Evolutionary conservation across 2,113 vertebrate genomes (phyloP).

Genomic region (Oryzias melastigma): DNA sequence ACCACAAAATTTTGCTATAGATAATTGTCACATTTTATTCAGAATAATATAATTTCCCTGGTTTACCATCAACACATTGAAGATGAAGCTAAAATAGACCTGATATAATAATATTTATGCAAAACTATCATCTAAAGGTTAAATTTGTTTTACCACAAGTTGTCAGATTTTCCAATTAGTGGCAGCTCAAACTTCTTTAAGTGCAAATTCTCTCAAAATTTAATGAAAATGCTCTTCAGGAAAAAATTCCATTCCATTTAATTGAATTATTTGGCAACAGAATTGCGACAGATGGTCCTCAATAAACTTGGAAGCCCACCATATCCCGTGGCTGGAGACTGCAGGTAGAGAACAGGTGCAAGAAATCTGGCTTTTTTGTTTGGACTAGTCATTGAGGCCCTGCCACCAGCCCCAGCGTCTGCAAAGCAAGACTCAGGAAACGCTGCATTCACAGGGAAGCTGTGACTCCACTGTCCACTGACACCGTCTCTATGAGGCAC

Average conservation of each 20-base stretch:
- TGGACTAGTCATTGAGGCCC: conserved; percentile 3
- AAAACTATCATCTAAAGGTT: too few relatives aligned
- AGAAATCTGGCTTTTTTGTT: background rate
- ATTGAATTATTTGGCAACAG: conserved; percentile 12
- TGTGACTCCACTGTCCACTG: conserved; percentile 28
- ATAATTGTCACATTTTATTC: too few relatives aligned
- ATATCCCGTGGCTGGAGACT: background rate
- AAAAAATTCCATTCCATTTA: background rate
- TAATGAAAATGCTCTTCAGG: background rate
- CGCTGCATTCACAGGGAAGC: conserved; percentile 14
- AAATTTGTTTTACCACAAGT: too few relatives aligned
- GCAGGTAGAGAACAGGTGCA: background rate
- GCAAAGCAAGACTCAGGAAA: background rate
- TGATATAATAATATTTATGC: too few relatives aligned
- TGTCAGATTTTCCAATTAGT: too few relatives aligned
- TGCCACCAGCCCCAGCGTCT: conserved; percentile 11
- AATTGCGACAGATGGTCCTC: conserved; percentile 10
- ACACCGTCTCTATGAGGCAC: conserved; percentile 23
- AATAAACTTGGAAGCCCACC: conserved; percentile 5
- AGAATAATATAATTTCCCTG: too few relatives aligned
- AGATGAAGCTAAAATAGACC: too few relatives aligned
- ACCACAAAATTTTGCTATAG: too few relatives aligned
- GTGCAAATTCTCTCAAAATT: too few relatives aligned
- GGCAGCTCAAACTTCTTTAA: too few relatives aligned
- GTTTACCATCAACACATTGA: too few relatives aligned